These are phyloP conservation scores for Cichlasoma orientale DNA, from an alignment of 2,797 vertebrate genomes.

Conservation along the genomic window DNA sequence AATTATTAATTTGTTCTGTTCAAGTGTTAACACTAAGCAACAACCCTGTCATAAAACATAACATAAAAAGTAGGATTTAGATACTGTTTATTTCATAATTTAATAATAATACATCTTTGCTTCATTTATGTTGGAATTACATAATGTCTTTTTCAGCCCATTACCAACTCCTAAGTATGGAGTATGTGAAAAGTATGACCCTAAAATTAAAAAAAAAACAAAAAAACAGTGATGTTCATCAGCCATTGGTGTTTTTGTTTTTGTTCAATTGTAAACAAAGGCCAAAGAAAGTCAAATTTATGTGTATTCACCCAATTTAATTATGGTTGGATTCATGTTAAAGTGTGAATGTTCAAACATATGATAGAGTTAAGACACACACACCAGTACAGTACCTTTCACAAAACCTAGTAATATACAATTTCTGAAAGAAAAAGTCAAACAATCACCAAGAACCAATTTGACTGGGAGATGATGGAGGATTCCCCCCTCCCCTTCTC, in stretches of 20 bases:
- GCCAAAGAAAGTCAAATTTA: neutral
- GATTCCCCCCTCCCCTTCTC: neutral
- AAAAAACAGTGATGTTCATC: neutral
- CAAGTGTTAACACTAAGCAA: neutral
- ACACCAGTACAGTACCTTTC: neutral
- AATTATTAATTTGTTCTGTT: neutral
- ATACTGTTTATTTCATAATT: too few species aligned
- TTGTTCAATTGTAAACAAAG: neutral
- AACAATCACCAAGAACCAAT: constrained; percentile 28
- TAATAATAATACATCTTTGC: neutral
- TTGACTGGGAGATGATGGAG: constrained; percentile 2
- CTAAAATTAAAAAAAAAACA: neutral
- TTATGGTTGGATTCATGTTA: neutral
- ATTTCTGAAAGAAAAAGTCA: neutral
- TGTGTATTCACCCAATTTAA: neutral
- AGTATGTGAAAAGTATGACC: neutral
- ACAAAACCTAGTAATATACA: neutral
- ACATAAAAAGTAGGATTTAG: neutral
- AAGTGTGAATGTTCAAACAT: neutral
- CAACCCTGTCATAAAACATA: neutral
- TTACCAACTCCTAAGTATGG: too few species aligned
- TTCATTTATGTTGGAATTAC: neutral
- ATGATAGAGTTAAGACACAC: neutral
- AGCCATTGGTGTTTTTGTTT: neutral
- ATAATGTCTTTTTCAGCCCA: too few species aligned